Conservation (phyloP, 2,888 invertebrate genomes). For the Elaeidobius kamerunicus region DNA sequence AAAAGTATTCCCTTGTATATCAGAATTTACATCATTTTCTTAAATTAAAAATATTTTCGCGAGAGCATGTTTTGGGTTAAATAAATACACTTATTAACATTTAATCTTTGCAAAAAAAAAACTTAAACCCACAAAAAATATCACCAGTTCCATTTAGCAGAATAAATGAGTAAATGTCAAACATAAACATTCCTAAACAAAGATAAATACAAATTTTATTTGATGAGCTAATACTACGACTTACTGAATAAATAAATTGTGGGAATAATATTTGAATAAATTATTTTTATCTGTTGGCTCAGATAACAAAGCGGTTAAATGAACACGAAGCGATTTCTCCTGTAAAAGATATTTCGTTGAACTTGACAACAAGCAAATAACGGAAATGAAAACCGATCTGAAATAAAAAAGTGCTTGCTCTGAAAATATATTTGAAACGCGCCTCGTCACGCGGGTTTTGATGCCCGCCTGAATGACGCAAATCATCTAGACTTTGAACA, state of each 20-base stretch:
- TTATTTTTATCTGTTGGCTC: constrained; percentile 22
- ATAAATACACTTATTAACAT: too few relatives aligned
- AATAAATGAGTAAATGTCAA: too few relatives aligned
- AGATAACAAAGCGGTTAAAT: constrained; percentile 20
- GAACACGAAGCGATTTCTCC: constrained; percentile 14
- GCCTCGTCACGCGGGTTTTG: too few relatives aligned
- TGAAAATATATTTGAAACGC: not conserved
- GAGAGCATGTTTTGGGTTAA: too few relatives aligned
- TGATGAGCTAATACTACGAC: constrained; percentile 14
- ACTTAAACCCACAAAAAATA: too few relatives aligned
- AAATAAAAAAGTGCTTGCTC: not conserved
- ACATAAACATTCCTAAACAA: constrained; percentile 13
- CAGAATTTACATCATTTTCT: too few relatives aligned
- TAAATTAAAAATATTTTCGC: too few relatives aligned
- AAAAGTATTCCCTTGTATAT: too few relatives aligned
- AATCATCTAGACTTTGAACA: too few relatives aligned
- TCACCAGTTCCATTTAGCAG: too few relatives aligned
- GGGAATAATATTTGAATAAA: constrained; percentile 26
- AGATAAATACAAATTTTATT: constrained; percentile 17
- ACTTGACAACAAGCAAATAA: constrained; percentile 18
- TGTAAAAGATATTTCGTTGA: constrained; percentile 16
- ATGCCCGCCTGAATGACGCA: too few relatives aligned
- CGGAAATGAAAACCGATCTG: constrained; percentile 14
- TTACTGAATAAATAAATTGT: constrained; percentile 21
- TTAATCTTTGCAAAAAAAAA: too few relatives aligned